A percentile compares a stretch with the other conserved stretches of the same genome.
Conservation (phyloP, 2,797 vertebrate genomes). For the Margarornis squamiger region DNA sequence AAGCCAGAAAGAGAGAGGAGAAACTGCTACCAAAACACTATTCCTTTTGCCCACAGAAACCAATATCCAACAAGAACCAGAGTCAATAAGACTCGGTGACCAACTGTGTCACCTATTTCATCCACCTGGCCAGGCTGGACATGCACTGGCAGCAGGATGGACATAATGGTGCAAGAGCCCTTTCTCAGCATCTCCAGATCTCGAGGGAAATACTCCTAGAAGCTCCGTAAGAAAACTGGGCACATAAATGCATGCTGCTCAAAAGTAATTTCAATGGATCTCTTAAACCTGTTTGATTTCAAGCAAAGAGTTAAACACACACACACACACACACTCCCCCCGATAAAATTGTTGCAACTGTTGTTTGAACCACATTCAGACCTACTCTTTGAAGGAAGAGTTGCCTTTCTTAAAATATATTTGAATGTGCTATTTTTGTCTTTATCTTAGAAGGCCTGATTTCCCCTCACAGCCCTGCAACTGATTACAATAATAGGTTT, state of each 20-base stretch:
- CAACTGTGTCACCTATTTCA: rapidly evolving
- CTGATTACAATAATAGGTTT: slow-evolving; percentile 40
- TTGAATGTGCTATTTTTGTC: slow-evolving; percentile 44
- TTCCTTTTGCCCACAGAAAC: neutral
- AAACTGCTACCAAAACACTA: neutral
- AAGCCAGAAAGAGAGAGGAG: neutral
- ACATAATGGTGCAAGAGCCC: neutral
- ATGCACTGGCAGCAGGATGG: neutral
- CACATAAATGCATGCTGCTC: rapidly evolving
- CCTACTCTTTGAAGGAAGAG: slow-evolving; percentile 32
- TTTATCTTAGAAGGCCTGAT: slow-evolving; percentile 57
- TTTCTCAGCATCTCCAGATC: neutral
- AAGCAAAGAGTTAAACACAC: neutral
- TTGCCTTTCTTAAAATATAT: slow-evolving; percentile 40
- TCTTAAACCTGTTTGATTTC: neutral
- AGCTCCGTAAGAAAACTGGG: neutral
- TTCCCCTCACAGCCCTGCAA: slow-evolving; percentile 42
- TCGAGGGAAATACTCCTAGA: neutral
- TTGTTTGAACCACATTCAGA: neutral
- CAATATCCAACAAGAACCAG: neutral
- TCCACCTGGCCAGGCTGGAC: neutral
- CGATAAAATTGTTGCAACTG: neutral
- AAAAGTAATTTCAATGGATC: neutral
- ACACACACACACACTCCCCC: too few species aligned
- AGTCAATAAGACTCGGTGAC: rapidly evolving